Base-by-base conservation (phyloP, 2,113 vertebrate species). In the Mustela nigripes region DNA sequence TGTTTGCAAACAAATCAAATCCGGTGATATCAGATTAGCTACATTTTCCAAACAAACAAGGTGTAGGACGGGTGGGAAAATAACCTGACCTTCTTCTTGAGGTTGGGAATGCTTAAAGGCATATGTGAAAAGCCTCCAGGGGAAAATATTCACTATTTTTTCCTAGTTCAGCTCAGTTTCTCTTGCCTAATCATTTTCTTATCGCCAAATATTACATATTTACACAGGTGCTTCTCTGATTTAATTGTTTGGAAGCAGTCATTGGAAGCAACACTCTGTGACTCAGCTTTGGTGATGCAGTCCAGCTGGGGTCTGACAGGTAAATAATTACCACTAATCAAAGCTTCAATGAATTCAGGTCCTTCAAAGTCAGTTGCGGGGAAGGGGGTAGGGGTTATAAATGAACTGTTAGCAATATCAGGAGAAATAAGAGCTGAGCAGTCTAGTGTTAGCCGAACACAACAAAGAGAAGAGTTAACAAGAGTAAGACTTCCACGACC, bases 241-340 rank as follows among this genome's bases (percentile, higher is more conserved):
- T 96, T 97, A 96, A 94, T 97, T 96, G 96, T 95, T 91, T 94
- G 91, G 96, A 97, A 91, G 94, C 76, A 42, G 92, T 60, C 79
- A 11, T 69, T 91, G 93, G 83, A 84, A 86, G 82, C 91, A 56
- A 89, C 69, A n/a, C 39, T 2, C 0, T 71, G 93, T 91, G 93
- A 94, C 63, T 95, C 80, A 88, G 82, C 87, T 76, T 90, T 67
- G 74, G 85, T 3, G 56, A 94, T 79, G 22, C 26, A 31, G 96
- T 67, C 96, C 96, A 97, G 98, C 97, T 97, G 97, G 76, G 85
- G 56, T 42, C 89, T 97, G 97, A 97, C 97, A 91, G 96, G 97
- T 97, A 97, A 97, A 95, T 96, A 96, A 98, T 98, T 97, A 74
- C 93, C 95, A 89, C 87, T 84, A 98, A 98, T 83, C 96, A 97